Base-by-base conservation (phyloP, 2,113 vertebrate species). In the Climacteris rufus region DNA sequence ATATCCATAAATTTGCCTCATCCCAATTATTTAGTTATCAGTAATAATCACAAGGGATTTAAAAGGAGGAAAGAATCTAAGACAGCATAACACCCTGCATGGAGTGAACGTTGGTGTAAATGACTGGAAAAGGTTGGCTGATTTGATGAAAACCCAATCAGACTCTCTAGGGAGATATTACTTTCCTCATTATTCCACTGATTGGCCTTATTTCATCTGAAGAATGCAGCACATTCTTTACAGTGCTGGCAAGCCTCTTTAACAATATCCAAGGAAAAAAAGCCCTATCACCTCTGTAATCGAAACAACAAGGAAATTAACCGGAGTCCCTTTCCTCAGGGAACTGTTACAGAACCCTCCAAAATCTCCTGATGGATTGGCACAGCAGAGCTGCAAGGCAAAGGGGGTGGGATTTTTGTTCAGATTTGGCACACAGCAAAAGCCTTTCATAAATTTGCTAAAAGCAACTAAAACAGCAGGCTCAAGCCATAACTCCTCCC, bases 161-260 rank as follows among this genome's bases (percentile, higher is more conserved):
- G 98, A 98, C 97, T 98, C 98, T 98, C 98, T 91, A 89, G 98
- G 98, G 99, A 99, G 98, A 98, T 98, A 98, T 99, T 99, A 98
- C 98, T 98, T 98, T 98, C 98, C 98, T 99, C 98, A 99, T 99
- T 99, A 99, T 99, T 98, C 98, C 97, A 97, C 98, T 99, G 98
- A 99, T 98, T 98, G 98, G 98, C 98, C 98, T 98, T 98, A 98
- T 98, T 99, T 98, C 98, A 98, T 98, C 98, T 98, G 98, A 98
- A 98, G 98, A 98, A 98, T 98, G 97, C 97, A 89, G 97, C 96
- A 94, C 97, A 98, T 98, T 98, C 98, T 97, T 98, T 96, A 97
- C 91, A 94, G 97, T 95, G 96, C 97, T 97, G 98, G 98, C 97
- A 98, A 98, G 96, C 94, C 97, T 98, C 97, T 98, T 97, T 97